Conservation (phyloP, 37 sponge, comb jelly and placozoan genomes). For the Petrosia ficiformis region DNA sequence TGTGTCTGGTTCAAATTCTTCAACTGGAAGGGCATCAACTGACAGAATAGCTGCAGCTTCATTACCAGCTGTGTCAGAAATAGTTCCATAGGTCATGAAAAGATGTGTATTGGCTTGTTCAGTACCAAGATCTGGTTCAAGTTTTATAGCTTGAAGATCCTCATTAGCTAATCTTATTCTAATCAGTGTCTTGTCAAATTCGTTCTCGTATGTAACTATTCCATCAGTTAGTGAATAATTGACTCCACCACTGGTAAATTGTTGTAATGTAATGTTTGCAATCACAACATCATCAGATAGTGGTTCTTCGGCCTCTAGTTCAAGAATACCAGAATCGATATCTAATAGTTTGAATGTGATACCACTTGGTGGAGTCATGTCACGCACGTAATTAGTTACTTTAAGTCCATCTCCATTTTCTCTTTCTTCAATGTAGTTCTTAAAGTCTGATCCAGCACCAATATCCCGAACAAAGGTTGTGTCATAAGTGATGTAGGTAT, state of each 20-base stretch:
- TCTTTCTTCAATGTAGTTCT: constrained; percentile 39
- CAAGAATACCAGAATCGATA: constrained; percentile 58
- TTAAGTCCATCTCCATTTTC: constrained; percentile 25
- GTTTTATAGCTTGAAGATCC: constrained; percentile 74
- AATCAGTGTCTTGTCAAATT: constrained; percentile 44
- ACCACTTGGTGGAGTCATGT: constrained; percentile 57
- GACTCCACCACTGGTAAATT: constrained; percentile 7
- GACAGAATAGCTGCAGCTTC: constrained; percentile 15
- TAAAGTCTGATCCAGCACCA: constrained; percentile 35
- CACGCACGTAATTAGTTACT: constrained; percentile 36
- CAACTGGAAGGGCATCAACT: constrained; percentile 9
- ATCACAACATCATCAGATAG: constrained; percentile 40
- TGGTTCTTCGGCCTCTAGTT: constrained; percentile 60
- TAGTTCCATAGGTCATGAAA: constrained; percentile 21
- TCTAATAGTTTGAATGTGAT: constrained; percentile 65
- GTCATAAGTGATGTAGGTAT: constrained; percentile 72
- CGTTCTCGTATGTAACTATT: constrained; percentile 28
- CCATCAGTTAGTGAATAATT: constrained; percentile 71
- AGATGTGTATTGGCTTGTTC: constrained; percentile 53
- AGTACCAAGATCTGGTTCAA: constrained; percentile 44
- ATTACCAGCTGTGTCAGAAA: constrained; percentile 70
- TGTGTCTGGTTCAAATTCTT: constrained; percentile 34
- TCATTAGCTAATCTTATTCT: constrained; percentile 39
- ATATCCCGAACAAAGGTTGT: constrained; percentile 61
- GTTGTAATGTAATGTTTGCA: constrained; percentile 51